Conservation (phyloP, 2,113 vertebrate species). For the Probosciger aterrimus region DNA sequence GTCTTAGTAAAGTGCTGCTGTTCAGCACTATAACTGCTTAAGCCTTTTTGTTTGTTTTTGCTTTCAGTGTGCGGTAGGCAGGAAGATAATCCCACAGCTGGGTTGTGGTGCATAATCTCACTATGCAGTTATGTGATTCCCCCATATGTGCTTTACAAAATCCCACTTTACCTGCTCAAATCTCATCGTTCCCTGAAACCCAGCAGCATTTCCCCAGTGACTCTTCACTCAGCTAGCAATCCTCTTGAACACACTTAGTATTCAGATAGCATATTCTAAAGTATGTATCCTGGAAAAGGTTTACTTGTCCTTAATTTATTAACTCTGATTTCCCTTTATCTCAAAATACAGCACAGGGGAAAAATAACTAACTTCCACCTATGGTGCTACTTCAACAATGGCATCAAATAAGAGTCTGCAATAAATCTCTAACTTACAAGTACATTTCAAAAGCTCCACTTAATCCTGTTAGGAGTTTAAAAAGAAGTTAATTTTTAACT, state of each 20-base stretch:
- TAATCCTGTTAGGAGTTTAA: neutral
- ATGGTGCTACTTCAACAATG: neutral
- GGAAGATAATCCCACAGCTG: neutral
- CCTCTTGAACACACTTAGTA: neutral
- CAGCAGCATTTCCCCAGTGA: neutral
- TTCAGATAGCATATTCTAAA: neutral
- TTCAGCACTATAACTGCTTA: neutral
- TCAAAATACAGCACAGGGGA: neutral
- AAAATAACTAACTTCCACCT: neutral
- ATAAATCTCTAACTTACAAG: neutral
- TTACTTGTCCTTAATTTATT: neutral
- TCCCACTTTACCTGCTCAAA: neutral
- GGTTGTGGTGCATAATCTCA: neutral
- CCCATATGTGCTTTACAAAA: neutral
- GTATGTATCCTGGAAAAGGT: neutral
- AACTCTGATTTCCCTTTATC: neutral
- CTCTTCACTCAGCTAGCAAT: neutral
- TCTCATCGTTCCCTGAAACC: neutral
- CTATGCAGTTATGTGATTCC: neutral
- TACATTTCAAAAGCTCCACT: conserved; percentile 9
- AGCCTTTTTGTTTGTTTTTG: neutral
- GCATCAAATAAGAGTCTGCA: neutral
- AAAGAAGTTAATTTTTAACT: conserved; percentile 36
- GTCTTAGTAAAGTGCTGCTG: neutral
- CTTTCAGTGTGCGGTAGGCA: neutral